phyloP scores from a whole-genome alignment of 92 coral and sea anemone genomes.

The Porites divaricata region DNA sequence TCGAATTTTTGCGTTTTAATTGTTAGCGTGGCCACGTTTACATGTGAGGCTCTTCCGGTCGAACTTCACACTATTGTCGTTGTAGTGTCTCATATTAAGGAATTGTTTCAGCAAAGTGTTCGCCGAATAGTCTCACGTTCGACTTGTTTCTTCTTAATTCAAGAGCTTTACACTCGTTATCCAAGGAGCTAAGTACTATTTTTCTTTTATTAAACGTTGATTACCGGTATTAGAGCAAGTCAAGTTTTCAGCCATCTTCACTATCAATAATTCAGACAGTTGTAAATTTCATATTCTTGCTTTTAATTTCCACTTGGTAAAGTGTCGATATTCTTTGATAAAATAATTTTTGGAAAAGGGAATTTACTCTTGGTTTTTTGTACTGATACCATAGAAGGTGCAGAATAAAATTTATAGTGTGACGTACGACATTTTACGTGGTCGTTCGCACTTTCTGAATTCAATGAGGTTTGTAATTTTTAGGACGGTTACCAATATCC shows the following conservation, averaged over 20 bases:
- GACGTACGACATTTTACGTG: not conserved
- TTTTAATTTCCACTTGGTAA: conserved; percentile 28
- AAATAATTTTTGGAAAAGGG: not conserved
- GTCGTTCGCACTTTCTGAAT: conserved; percentile 45
- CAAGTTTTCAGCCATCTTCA: not conserved
- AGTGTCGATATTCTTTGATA: conserved; percentile 41
- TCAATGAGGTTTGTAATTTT: not conserved
- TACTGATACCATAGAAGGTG: not conserved
- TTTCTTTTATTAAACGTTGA: not conserved
- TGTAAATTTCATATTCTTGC: conserved; percentile 3
- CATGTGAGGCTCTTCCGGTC: conserved; percentile 22
- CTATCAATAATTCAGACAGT: conserved; percentile 34
- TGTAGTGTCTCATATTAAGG: not conserved
- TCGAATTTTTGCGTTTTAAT: not conserved
- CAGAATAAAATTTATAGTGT: too few relatives aligned
- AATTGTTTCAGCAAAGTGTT: not conserved
- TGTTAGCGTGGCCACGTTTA: conserved; percentile 43
- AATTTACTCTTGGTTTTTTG: not conserved
- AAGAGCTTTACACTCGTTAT: not conserved
- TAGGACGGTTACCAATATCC: not conserved
- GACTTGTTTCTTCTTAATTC: not conserved
- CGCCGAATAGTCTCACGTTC: not conserved
- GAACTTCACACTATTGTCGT: not conserved
- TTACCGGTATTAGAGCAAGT: conserved; percentile 1
- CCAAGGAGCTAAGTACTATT: not conserved